These are phyloP conservation scores for Helleia helle DNA, from an alignment of 2,888 invertebrate species.

Conservation along the genomic window DNA sequence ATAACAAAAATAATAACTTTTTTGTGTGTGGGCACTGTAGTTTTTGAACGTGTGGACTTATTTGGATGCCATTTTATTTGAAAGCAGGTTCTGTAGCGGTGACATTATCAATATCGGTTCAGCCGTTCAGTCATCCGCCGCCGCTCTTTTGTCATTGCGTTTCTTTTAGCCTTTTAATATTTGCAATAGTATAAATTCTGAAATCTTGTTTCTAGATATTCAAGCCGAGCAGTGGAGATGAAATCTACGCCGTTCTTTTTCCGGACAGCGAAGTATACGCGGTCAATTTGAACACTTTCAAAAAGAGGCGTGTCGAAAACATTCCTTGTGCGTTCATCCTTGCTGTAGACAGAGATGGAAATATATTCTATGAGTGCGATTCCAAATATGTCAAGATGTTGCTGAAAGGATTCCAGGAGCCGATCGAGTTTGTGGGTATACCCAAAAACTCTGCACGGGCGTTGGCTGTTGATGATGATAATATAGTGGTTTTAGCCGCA, in stretches of 20 bases:
- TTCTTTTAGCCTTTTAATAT: too few species aligned
- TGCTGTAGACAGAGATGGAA: conserved; percentile 49
- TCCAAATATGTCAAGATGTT: conserved; percentile 59
- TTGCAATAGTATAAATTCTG: too few species aligned
- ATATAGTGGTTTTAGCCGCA: conserved; percentile 44
- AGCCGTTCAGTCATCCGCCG: too few species aligned
- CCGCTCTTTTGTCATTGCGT: too few species aligned
- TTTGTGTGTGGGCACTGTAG: too few species aligned
- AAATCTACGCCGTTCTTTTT: conserved; percentile 47
- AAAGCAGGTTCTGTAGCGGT: too few species aligned
- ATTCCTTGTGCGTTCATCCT: conserved; percentile 57
- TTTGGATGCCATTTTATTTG: too few species aligned
- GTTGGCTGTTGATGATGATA: conserved; percentile 34
- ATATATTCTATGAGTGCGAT: conserved; percentile 60
- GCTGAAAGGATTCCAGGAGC: conserved; percentile 53
- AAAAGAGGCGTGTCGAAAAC: conserved; percentile 42
- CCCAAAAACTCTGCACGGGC: conserved; percentile 53
- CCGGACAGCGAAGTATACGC: conserved; percentile 53
- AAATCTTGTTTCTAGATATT: conserved; percentile 32
- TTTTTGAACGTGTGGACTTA: too few species aligned
- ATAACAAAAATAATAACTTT: too few species aligned
- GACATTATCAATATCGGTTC: too few species aligned
- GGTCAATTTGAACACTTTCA: conserved; percentile 42
- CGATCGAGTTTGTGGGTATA: conserved; percentile 57
- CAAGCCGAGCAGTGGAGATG: conserved; percentile 38